Conservation (phyloP, 2,888 invertebrate genomes). For the Nebria brevicollis region DNA sequence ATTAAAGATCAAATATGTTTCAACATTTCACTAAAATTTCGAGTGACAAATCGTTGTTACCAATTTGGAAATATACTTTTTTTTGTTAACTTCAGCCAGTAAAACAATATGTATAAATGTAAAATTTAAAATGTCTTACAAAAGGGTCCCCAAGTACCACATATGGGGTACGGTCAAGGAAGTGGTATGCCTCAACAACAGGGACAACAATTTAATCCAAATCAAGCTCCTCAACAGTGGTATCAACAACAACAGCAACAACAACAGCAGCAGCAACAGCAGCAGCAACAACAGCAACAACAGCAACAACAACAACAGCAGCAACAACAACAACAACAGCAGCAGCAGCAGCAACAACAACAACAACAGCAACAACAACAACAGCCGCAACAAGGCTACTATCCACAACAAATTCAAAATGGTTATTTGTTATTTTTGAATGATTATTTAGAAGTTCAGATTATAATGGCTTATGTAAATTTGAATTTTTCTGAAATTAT, state of each 20-base stretch:
- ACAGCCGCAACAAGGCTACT: conserved; percentile 63
- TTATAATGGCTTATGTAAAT: no score
- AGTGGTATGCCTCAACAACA: conserved; percentile 56
- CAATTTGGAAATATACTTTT: no score
- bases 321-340: conserved; percentile 66
- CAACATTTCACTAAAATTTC: no score
- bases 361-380: conserved; percentile 63
- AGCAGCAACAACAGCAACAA: conserved; percentile 66
- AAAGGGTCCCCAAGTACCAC: conserved; percentile 56
- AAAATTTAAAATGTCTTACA: conserved; percentile 35
- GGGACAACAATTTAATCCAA: conserved; percentile 59
- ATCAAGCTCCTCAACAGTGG: conserved; percentile 68
- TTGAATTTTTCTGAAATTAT: background rate
- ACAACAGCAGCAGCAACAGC: conserved; percentile 68
- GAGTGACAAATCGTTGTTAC: no score
- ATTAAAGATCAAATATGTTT: background rate
- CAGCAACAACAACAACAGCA: conserved; percentile 62
- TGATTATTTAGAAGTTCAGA: no score
- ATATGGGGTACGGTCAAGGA: conserved; percentile 57
- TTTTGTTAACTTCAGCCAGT: background rate
- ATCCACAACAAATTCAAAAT: conserved; percentile 65
- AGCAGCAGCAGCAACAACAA: conserved; percentile 61
- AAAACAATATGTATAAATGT: background rate
- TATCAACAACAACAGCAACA: conserved; percentile 67
- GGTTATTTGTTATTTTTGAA: conserved; percentile 49